Evolutionary conservation across 2,797 vertebrate species (phyloP).

Genomic region (Oreochromis mossambicus): DNA sequence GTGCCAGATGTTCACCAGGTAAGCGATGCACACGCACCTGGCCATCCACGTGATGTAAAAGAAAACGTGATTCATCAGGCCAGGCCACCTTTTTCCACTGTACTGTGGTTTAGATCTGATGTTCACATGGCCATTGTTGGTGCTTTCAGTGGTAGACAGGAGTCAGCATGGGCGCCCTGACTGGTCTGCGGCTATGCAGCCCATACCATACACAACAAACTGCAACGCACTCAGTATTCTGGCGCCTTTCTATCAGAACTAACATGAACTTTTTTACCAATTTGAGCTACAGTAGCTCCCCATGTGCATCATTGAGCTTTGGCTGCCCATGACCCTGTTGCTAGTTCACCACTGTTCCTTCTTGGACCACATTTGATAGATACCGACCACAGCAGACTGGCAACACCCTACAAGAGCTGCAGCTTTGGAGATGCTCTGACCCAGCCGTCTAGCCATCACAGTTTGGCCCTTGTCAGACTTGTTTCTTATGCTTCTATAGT

Average conservation of each 20-base stretch:
- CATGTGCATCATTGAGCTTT: not conserved
- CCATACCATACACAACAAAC: not conserved
- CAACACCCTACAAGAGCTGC: not conserved
- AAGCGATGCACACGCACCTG: not conserved
- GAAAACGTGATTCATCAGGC: not conserved
- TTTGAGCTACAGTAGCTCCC: not conserved
- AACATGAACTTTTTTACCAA: not conserved
- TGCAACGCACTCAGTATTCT: not conserved
- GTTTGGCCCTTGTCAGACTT: not conserved
- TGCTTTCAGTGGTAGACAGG: not conserved
- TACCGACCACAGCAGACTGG: not conserved
- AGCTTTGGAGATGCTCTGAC: not conserved
- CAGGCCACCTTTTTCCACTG: not conserved
- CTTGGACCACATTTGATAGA: not conserved
- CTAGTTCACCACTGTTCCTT: not conserved
- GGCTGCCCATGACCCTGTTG: not conserved
- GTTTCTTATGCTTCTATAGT: not conserved
- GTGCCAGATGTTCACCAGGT: not conserved
- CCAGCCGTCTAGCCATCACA: not conserved
- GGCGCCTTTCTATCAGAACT: not conserved
- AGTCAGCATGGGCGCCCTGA: not conserved
- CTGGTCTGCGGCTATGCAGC: not conserved
- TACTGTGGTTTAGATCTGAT: not conserved
- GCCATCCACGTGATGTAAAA: not conserved
- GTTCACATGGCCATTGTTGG: not conserved